Base-by-base conservation (phyloP, 2,113 vertebrate genomes). In the Epinephelus cyanopodus region DNA sequence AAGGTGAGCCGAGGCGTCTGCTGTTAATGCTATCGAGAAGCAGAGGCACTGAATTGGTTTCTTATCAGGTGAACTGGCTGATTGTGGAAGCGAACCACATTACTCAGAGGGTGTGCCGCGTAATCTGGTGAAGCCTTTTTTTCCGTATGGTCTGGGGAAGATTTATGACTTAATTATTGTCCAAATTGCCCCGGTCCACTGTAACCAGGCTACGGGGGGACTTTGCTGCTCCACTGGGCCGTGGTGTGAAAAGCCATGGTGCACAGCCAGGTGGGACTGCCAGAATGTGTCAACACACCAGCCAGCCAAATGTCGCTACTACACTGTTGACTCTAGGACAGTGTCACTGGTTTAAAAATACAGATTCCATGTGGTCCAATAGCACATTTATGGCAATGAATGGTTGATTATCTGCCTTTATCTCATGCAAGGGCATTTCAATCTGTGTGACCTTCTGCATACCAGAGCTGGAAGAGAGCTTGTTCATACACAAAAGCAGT, bases 111-210 rank as follows among this genome's bases (percentile, higher is more conserved):
- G 79, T 64, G 79, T 29, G 77, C 33, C 33, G 11, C 54, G 75
- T 86, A 90, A 90, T 91, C 76, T 61, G 81, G 82, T 69, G 81
- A 74, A 76, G 85, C 70, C 74, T 37, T 37, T 37, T 45, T 88
- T 93, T 91, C 93, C 83, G 89, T 85, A 85, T 53, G 81, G 79
- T 75, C 79, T 25, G n/a, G 60, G 58, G 79, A 94, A 94, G 94
- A 95, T 95, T 95, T 94, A 95, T 92, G 94, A 87, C 94, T 96
- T 95, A 94, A 95, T 95, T 95, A 95, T 90, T 89, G 87, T 84
- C 83, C 82, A 92, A 91, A 94, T 94, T 91, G 90, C 90, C 47
- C 90, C 70, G 77, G 83, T 83, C 85, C 77, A 69, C 47, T 91
- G 89, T 87, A 84, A 88, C 86, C 74, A 81, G 84, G 88, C 81